Percentiles rank a stretch among this genome's conserved stretches.
phyloP scores from a whole-genome alignment of 1,140 invertebrate species.

The Episyrphus balteatus region DNA sequence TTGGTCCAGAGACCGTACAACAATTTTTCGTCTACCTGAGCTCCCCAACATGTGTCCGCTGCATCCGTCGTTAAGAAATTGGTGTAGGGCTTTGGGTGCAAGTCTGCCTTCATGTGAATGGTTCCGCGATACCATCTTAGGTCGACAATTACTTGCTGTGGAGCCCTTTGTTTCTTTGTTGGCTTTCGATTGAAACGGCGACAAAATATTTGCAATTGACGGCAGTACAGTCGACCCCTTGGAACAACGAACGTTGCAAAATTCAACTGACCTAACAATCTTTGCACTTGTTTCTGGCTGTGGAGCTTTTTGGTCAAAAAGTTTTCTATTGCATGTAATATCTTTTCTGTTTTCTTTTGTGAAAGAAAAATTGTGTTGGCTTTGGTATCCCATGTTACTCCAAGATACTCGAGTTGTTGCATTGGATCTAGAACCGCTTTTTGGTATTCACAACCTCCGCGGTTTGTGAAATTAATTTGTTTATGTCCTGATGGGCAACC shows the following conservation, averaged over 20 bases:
- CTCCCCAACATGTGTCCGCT: conserved; percentile 18
- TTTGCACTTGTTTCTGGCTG: conserved; percentile 14
- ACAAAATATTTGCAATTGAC: conserved; percentile 6
- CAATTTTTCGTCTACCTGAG: conserved; percentile 13
- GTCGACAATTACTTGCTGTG: conserved; percentile 6
- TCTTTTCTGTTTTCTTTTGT: conserved; percentile 5
- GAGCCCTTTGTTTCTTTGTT: conserved; percentile 7
- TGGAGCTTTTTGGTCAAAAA: conserved; percentile 2
- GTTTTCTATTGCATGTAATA: background rate
- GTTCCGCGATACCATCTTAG: conserved; percentile 13
- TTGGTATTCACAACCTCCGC: too few relatives aligned
- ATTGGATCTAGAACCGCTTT: too few relatives aligned
- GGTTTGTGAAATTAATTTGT: too few relatives aligned
- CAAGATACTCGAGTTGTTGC: conserved; percentile 1
- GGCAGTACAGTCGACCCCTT: conserved; percentile 35
- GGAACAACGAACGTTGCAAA: conserved; percentile 43
- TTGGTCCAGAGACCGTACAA: conserved; percentile 12
- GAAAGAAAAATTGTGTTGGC: conserved; percentile 15
- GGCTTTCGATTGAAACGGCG: conserved; percentile 15
- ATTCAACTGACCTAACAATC: conserved; percentile 23
- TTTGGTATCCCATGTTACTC: conserved; percentile 13
- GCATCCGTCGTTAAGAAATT: conserved; percentile 25
- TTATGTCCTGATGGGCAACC: too few relatives aligned
- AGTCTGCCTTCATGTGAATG: conserved; percentile 4
- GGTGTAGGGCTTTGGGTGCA: conserved; percentile 11